phyloP scores from a whole-genome alignment of 2,888 invertebrate genomes.

The Apoda limacodes region DNA sequence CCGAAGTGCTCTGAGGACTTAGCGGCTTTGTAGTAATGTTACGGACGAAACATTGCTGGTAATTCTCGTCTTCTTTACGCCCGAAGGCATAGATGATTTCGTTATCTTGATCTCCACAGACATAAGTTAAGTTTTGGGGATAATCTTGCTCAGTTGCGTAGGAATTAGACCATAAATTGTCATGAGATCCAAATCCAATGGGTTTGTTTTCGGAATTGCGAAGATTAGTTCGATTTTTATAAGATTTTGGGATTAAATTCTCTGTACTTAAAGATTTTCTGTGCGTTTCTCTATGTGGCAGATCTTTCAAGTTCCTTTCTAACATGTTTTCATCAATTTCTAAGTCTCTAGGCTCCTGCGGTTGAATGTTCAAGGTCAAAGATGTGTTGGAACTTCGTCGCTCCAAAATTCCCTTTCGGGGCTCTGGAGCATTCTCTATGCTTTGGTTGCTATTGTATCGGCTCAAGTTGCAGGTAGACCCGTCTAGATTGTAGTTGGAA shows the following conservation, averaged over 20 bases:
- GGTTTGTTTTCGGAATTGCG: slow-evolving; percentile 36
- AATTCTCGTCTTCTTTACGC: slow-evolving; percentile 45
- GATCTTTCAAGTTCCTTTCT: slow-evolving; percentile 43
- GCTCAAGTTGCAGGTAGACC: slow-evolving; percentile 61
- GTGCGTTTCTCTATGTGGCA: slow-evolving; percentile 48
- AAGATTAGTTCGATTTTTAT: slow-evolving; percentile 47
- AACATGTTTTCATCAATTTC: slow-evolving; percentile 55
- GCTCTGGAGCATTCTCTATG: slow-evolving; percentile 48
- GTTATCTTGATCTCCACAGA: slow-evolving; percentile 60
- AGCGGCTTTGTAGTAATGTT: slow-evolving; percentile 74
- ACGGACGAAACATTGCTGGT: slow-evolving; percentile 49
- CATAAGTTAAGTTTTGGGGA: slow-evolving; percentile 50
- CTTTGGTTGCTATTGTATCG: slow-evolving; percentile 60
- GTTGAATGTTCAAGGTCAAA: slow-evolving; percentile 73
- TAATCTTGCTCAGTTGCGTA: slow-evolving; percentile 48
- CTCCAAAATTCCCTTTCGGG: slow-evolving; percentile 75
- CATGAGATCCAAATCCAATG: slow-evolving; percentile 54
- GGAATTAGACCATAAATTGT: slow-evolving; percentile 62
- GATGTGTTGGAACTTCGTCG: slow-evolving; percentile 87
- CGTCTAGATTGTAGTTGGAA: slow-evolving; percentile 63
- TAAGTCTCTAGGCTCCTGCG: slow-evolving; percentile 53
- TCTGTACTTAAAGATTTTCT: slow-evolving; percentile 73
- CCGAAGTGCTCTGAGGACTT: slow-evolving; percentile 74
- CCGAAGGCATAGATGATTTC: slow-evolving; percentile 64
- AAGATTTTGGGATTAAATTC: slow-evolving; percentile 66